Conservation (phyloP, 2,113 vertebrate genomes). For the Oriolus oriolus region DNA sequence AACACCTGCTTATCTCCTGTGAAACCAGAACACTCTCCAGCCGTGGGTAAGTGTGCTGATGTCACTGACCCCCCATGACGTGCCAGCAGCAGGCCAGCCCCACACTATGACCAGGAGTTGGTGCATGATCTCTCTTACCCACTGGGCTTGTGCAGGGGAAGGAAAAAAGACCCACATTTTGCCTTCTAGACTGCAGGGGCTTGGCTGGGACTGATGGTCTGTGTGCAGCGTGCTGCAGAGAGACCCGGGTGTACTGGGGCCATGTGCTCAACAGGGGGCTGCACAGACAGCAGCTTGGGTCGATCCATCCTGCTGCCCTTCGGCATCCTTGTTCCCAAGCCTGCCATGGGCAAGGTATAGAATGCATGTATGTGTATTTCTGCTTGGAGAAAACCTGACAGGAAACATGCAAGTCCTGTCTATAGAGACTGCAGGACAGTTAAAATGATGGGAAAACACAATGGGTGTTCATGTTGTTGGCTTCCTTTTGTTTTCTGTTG, state of each 20-base stretch:
- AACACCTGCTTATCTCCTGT: constrained; percentile 18
- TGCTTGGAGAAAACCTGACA: neutral
- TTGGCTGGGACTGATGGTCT: neutral
- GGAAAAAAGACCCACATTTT: neutral
- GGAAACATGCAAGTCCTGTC: neutral
- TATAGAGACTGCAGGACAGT: neutral
- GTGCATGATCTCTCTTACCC: neutral
- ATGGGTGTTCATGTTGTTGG: accelerated
- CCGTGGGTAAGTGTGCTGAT: neutral
- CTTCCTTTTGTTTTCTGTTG: neutral
- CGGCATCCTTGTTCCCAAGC: accelerated
- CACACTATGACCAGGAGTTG: neutral
- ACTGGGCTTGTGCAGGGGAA: neutral
- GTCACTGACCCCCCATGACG: neutral
- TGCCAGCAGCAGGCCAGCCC: neutral
- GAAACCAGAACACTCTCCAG: neutral
- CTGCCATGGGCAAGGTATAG: neutral
- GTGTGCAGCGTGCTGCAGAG: accelerated
- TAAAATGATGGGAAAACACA: neutral
- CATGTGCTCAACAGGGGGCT: accelerated
- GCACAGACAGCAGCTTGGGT: too few relatives aligned
- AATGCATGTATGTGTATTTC: accelerated
- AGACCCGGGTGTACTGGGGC: neutral
- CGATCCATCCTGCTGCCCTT: neutral
- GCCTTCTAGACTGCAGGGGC: neutral